Evolutionary conservation across 2,113 vertebrate species (phyloP).

Genomic region (Lutjanus erythropterus): DNA sequence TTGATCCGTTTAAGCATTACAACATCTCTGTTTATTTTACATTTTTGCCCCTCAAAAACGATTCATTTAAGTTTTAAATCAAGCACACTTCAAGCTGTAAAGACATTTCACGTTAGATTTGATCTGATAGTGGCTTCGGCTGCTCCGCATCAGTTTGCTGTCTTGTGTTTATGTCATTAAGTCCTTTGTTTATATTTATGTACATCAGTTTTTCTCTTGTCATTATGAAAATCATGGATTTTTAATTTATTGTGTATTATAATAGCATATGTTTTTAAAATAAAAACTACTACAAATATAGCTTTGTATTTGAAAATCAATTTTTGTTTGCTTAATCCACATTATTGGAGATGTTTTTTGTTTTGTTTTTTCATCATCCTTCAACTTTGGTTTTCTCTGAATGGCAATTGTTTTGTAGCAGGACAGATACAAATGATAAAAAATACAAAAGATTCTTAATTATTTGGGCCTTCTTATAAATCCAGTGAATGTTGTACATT

Average conservation of each 20-base stretch:
- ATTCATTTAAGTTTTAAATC: slow-evolving; percentile 21
- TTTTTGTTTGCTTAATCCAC: background rate
- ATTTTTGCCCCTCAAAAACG: background rate
- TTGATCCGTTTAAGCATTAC: background rate
- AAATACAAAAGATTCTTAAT: no score
- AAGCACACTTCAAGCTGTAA: slow-evolving; percentile 35
- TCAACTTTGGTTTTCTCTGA: no score
- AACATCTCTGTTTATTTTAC: background rate
- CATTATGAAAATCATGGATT: slow-evolving; percentile 72
- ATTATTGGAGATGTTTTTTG: no score
- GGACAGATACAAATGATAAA: no score
- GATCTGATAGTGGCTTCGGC: slow-evolving; percentile 33
- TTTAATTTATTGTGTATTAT: slow-evolving; percentile 79
- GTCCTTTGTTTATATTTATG: slow-evolving; percentile 50
- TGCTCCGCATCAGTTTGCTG: slow-evolving; percentile 27
- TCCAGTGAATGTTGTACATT: no score
- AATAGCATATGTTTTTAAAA: slow-evolving; percentile 81
- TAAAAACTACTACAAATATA: slow-evolving; percentile 64
- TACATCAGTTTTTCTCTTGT: slow-evolving; percentile 37
- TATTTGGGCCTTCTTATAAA: no score
- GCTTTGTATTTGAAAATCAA: background rate
- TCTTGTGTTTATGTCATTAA: slow-evolving; percentile 51
- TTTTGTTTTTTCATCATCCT: no score
- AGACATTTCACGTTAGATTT: slow-evolving; percentile 31
- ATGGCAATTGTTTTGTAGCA: no score